A percentile compares a stretch with the other conserved stretches of the same genome.
phyloP scores from a whole-genome alignment of 1,140 invertebrate species.

The Drosophila azteca region DNA sequence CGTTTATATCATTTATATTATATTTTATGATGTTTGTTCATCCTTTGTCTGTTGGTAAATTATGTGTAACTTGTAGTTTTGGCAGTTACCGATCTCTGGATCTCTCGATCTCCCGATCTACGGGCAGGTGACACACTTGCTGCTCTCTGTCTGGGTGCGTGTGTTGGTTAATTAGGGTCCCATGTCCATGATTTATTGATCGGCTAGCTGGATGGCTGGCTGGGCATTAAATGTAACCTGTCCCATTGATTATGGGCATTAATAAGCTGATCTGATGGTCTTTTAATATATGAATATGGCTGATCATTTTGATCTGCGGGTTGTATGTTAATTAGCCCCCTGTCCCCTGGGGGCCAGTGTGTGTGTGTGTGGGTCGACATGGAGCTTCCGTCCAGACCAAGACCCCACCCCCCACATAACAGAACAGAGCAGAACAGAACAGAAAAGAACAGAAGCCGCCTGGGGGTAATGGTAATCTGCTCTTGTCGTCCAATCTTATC shows the following conservation, averaged over 20 bases:
- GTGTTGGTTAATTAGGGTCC: conserved; percentile 72
- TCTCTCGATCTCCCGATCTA: too few relatives aligned
- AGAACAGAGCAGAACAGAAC: neutral
- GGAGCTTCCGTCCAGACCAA: conserved; percentile 27
- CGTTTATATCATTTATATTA: conserved; percentile 83
- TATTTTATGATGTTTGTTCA: conserved; percentile 70
- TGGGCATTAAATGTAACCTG: conserved; percentile 41
- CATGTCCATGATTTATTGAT: conserved; percentile 75
- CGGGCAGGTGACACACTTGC: conserved; percentile 65
- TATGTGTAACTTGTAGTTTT: conserved; percentile 69
- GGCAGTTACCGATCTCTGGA: conserved; percentile 21
- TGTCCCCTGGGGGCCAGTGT: neutral
- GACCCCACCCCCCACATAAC: neutral
- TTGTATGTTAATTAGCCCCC: conserved; percentile 61
- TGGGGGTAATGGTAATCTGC: conserved; percentile 7
- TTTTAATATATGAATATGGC: conserved; percentile 66
- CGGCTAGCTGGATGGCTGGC: conserved; percentile 15
- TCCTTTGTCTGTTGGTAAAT: conserved; percentile 22
- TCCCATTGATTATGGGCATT: conserved; percentile 60
- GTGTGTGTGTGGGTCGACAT: conserved; percentile 13
- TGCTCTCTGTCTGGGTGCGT: conserved; percentile 7
- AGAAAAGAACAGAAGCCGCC: conserved; percentile 5
- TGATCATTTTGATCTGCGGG: conserved; percentile 16
- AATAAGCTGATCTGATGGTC: conserved; percentile 71
- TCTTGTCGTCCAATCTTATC: conserved; percentile 55